Percentiles rank a stretch among this genome's conserved stretches.
phyloP scores from a whole-genome alignment of 2,113 vertebrate species.

The Antennarius striatus region DNA sequence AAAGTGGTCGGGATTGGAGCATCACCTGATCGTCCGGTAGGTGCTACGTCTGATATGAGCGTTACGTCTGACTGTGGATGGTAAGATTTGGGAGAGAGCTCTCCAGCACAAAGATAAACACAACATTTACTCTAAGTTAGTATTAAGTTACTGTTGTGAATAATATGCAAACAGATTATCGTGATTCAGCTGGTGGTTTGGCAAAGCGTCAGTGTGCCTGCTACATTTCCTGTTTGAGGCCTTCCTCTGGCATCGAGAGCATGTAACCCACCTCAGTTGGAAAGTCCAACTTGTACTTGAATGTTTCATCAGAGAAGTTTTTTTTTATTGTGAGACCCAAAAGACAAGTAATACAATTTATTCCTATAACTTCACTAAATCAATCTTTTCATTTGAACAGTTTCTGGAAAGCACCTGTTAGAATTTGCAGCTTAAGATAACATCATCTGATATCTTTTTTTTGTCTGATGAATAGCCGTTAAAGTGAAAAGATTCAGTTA shows the following conservation, averaged over 20 bases:
- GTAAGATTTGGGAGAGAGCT: conserved; percentile 13
- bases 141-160: conserved; percentile 57
- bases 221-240: conserved; percentile 51
- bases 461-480: background rate
- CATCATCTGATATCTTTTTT: too few species aligned
- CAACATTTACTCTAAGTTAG: conserved; percentile 33
- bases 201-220: conserved; percentile 37
- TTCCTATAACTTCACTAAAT: too few species aligned
- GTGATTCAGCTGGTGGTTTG: conserved; percentile 56
- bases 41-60: background rate
- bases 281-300: conserved; percentile 1
- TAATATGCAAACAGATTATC: conserved; percentile 63
- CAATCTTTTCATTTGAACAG: too few species aligned
- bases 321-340: too few species aligned
- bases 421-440: too few species aligned
- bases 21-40: background rate
- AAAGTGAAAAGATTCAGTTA: background rate
- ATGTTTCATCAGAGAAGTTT: too few species aligned
- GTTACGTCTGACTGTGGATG: conserved; percentile 6
- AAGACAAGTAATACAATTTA: too few species aligned
- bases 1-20: background rate
- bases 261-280: conserved; percentile 19
- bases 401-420: too few species aligned
- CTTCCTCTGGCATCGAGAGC: conserved; percentile 41
- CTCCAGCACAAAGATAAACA: conserved; percentile 5